Conservation (phyloP, 1,140 invertebrate species). For the Brachionus koreanus region DNA sequence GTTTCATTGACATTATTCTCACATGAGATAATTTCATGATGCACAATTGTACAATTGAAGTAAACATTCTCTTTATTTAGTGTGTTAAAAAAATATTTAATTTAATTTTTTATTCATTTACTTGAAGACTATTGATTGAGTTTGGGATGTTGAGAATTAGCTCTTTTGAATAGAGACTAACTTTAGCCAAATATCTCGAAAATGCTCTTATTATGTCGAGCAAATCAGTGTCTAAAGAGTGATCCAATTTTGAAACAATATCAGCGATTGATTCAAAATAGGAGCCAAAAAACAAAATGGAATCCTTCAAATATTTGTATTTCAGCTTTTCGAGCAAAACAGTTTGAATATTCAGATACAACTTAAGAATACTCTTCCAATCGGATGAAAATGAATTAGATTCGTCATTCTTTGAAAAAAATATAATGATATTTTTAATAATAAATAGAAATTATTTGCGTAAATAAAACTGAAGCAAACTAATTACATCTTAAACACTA, state of each 20-base stretch:
- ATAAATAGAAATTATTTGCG: too few species aligned
- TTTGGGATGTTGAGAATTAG: neutral
- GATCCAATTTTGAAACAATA: neutral
- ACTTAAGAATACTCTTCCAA: neutral
- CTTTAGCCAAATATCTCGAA: slow-evolving; percentile 22
- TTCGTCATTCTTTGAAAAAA: neutral
- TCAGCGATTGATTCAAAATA: slow-evolving; percentile 35
- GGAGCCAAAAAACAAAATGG: slow-evolving; percentile 24
- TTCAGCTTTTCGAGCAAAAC: slow-evolving; percentile 23
- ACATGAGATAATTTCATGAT: slow-evolving; percentile 37
- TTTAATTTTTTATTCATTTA: neutral
- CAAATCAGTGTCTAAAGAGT: slow-evolving; percentile 6
- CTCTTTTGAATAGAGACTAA: slow-evolving; percentile 25
- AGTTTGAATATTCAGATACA: slow-evolving; percentile 32
- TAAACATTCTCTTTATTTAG: neutral
- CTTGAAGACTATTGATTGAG: slow-evolving; percentile 5
- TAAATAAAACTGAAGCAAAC: too few species aligned
- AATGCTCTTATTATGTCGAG: slow-evolving; percentile 3
- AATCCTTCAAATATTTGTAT: slow-evolving; percentile 25
- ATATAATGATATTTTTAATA: too few species aligned
- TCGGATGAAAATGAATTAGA: neutral
- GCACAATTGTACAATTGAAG: slow-evolving; percentile 10
- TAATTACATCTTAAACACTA: too few species aligned
- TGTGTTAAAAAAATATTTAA: neutral
- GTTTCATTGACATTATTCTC: slow-evolving; percentile 14